A percentile compares a stretch with the other conserved stretches of the same genome.
These are phyloP conservation scores for Barnardius zonarius DNA, from an alignment of 2,113 vertebrate species.

Conservation along the genomic window DNA sequence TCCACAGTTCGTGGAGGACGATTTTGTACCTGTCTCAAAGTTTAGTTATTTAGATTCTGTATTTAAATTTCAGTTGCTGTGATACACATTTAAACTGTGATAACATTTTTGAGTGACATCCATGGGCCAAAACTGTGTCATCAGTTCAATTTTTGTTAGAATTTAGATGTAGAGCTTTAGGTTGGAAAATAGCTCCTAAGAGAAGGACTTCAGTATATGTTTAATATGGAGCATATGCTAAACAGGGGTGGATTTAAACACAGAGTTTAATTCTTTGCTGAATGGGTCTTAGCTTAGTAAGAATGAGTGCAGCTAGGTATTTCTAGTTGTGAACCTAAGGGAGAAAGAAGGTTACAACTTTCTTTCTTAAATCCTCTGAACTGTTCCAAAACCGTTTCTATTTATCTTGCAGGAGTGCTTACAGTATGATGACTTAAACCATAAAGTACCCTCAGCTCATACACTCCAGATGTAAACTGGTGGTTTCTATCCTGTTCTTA, in stretches of 20 bases:
- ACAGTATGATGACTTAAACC: not conserved
- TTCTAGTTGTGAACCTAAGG: not conserved
- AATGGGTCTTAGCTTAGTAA: not conserved
- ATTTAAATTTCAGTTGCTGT: not conserved
- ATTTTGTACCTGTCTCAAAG: not conserved
- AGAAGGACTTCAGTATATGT: not conserved
- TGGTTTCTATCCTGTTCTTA: not conserved
- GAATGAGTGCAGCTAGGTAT: not conserved
- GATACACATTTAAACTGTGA: not conserved
- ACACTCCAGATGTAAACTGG: not conserved
- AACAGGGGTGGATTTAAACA: not conserved
- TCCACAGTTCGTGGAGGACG: not conserved
- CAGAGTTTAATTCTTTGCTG: not conserved
- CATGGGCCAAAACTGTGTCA: not conserved
- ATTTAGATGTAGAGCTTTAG: not conserved
- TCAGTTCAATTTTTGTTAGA: not conserved
- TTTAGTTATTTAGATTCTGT: not conserved
- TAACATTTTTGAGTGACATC: not conserved
- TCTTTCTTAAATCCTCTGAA: not conserved
- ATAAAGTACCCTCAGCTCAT: not conserved
- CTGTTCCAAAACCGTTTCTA: not conserved
- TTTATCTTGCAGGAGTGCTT: not conserved
- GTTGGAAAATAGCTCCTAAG: not conserved
- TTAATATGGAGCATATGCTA: not conserved
- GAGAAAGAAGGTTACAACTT: not conserved